Evolutionary conservation across 1,140 invertebrate species (phyloP), one percentile per base, ranked within the genome.

Genomic region (Calycopis cecrops): DNA sequence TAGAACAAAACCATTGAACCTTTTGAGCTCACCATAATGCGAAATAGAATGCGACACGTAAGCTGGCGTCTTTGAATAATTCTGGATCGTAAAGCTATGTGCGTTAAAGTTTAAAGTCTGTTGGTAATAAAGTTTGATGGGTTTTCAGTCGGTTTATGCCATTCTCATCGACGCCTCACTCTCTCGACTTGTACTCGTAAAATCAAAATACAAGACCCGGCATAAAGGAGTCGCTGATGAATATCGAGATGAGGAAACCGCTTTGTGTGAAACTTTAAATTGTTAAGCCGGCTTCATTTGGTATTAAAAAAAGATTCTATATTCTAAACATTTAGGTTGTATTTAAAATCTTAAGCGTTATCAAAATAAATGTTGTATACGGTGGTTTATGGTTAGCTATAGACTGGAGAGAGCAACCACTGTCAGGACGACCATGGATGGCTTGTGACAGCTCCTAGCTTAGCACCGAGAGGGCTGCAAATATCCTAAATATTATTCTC

Each of bases 141-240:
- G 59, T 65, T 65, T 67, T 57, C 60, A 61, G 52, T 51, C 53
- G 60, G 65, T 75, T 70, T 72, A 71, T 67, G 64, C 59, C 52
- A 50, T 60, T 59, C 68, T 72, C 69, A 77, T 76, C 71, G 74
- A 76, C 76, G 69, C 65, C 50, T 51, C 49, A 50, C 48, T 35
- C 55, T 57, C 62, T 69, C 61, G 69, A 63, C 67, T 60, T 62
- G 58, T 60, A 59, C 63, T 78, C 70, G 71, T 82, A 74, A 82
- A 79, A 78, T 78, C 71, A 73, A 75, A 78, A 82, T 67, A 73
- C 71, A 71, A 65, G 65, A 53, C 67, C 21, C 21, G 65, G 69
- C 74, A 74, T 75, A 79, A 82, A 82, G 69, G 65, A 68, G 64
- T 70, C 61, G 67, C 65, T 70, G 75, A 79, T 75, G 75, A 78